Evolutionary conservation across 2,888 invertebrate species (phyloP).

Genomic region (Thelaira solivaga): DNA sequence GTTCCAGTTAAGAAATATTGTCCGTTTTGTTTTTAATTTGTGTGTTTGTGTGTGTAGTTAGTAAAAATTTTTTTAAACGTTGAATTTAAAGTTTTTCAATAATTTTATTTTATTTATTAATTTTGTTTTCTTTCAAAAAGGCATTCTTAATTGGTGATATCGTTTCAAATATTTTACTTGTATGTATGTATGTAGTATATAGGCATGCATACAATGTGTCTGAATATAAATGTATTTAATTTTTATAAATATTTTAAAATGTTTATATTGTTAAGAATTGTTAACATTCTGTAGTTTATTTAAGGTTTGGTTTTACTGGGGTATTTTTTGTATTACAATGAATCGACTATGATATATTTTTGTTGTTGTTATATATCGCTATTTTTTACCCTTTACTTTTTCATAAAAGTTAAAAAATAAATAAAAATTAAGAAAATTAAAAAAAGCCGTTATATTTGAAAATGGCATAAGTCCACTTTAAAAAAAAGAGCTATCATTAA

Average conservation of each 20-base stretch:
- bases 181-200: too few species aligned
- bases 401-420: too few species aligned
- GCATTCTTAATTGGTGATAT: slow-evolving; percentile 65
- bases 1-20: slow-evolving; percentile 54
- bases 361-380: slow-evolving; percentile 5
- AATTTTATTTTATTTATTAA: too few species aligned
- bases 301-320: slow-evolving; percentile 15
- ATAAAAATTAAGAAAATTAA: too few species aligned
- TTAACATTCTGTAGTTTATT: slow-evolving; percentile 55
- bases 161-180: slow-evolving; percentile 56
- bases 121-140: slow-evolving; percentile 58
- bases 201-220: too few species aligned
- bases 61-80: not conserved
- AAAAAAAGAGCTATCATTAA: too few species aligned
- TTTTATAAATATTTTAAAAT: not conserved
- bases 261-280: slow-evolving; percentile 57
- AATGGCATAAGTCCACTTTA: too few species aligned
- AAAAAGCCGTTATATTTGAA: too few species aligned
- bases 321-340: slow-evolving; percentile 1
- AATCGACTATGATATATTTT: slow-evolving; percentile 3
- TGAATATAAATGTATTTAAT: slow-evolving; percentile 24
- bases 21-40: slow-evolving; percentile 41
- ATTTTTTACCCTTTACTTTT: not conserved
- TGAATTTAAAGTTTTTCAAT: slow-evolving; percentile 22
- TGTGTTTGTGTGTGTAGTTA: slow-evolving; percentile 32